Conservation (phyloP, 2,888 invertebrate genomes). For the Crossocerus cetratus region DNA sequence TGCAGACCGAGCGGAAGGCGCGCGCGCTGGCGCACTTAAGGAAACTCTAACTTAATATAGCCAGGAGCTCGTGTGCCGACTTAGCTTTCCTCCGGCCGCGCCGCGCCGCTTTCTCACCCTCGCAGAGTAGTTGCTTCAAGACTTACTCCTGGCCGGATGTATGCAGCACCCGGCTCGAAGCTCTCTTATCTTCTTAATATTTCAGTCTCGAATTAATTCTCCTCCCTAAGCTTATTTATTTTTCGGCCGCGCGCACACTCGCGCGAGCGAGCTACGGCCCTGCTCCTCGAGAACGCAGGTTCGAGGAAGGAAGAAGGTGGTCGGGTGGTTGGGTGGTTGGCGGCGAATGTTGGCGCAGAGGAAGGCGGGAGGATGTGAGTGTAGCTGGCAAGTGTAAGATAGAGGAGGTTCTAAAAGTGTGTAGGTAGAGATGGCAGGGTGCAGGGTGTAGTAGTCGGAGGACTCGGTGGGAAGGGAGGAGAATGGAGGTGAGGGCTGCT, state of each 20-base stretch:
- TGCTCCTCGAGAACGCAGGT: conserved; percentile 7
- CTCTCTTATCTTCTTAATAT: conserved; percentile 53
- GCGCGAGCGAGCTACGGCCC: conserved; percentile 11
- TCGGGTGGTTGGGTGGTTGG: neutral
- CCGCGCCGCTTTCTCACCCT: conserved; percentile 8
- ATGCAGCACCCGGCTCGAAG: neutral
- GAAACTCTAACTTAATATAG: conserved; percentile 43
- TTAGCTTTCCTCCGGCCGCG: neutral
- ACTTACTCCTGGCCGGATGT: neutral
- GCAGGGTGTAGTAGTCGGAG: conserved; percentile 48
- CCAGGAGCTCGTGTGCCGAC: conserved; percentile 8
- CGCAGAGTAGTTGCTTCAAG: neutral
- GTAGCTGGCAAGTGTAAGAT: conserved; percentile 16
- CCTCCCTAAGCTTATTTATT: conserved; percentile 63
- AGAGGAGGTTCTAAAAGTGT: conserved; percentile 9
- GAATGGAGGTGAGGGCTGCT: conserved; percentile 1
- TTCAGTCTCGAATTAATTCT: conserved; percentile 60
- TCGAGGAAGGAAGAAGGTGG: neutral
- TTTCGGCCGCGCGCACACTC: conserved; percentile 21
- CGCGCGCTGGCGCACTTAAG: conserved; percentile 33
- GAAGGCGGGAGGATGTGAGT: neutral
- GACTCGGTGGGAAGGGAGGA: conserved; percentile 55
- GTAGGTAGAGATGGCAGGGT: conserved; percentile 28
- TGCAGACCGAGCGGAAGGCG: conserved; percentile 29
- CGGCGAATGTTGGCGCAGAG: neutral